Conservation (phyloP, 1,140 invertebrate species). For the Eupeodes corollae region DNA sequence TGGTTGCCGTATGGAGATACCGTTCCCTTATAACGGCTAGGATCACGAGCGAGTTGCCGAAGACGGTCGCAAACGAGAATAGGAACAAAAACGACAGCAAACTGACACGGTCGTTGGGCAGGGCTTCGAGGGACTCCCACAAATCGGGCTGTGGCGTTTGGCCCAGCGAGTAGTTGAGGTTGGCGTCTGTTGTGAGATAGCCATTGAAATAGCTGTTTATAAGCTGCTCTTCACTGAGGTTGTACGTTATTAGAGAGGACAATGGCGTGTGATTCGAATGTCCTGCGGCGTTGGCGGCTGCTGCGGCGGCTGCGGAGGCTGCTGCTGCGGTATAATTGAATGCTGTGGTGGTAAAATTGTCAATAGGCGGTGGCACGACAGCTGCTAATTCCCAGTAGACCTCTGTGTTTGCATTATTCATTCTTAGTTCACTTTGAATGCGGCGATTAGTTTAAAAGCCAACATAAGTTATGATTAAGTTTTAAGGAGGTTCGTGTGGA, state of each 20-base stretch:
- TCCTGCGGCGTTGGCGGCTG: not conserved
- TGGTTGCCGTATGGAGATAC: conserved; percentile 86
- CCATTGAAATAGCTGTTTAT: conserved; percentile 33
- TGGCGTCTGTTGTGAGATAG: conserved; percentile 9
- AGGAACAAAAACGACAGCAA: conserved; percentile 75
- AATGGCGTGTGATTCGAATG: conserved; percentile 2
- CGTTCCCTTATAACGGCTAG: conserved; percentile 82
- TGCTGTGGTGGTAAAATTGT: too few species aligned
- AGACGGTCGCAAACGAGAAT: conserved; percentile 86
- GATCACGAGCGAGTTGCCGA: conserved; percentile 94
- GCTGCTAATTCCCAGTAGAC: conserved; percentile 6
- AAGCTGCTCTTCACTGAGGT: conserved; percentile 30
- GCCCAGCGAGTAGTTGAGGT: not conserved
- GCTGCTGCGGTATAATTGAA: not conserved
- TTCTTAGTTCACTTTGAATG: conserved; percentile 6
- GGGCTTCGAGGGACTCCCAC: conserved; percentile 35
- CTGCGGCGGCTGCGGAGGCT: not conserved
- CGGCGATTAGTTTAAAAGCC: not conserved
- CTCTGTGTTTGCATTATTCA: conserved; percentile 12
- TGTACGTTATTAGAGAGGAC: conserved; percentile 29
- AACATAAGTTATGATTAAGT: not conserved
- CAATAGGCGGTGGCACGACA: conserved; percentile 12
- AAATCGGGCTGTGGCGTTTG: conserved; percentile 29
- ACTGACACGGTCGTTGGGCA: conserved; percentile 60
- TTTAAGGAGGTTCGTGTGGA: not conserved